Evolutionary conservation across 2,797 vertebrate genomes (phyloP), one percentile per base, ranked within the genome.

Genomic region (Etheostoma perlongum): DNA sequence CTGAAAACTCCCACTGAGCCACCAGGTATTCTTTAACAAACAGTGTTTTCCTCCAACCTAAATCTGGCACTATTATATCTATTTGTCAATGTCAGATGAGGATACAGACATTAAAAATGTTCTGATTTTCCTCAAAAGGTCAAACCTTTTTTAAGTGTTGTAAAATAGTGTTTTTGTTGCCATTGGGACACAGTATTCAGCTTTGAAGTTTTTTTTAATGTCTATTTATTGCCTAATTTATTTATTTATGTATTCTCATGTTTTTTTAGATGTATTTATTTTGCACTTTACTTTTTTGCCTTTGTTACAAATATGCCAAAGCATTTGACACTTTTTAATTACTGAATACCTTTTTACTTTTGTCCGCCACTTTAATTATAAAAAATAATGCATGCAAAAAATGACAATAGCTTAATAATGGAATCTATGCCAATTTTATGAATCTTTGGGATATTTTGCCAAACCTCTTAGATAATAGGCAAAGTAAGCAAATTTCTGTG

Each of bases 281-380:
- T 95, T 94, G 96, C 95, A 96, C 94, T 93, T 95, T 95, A 90
- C 82, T 93, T 94, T 86, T 94, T 94, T 91, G 90, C 91, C 91
- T 95, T 93, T 92, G 88, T 94, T 95, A 91, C 90, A 83, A 94
- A 96, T 96, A 97, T 96, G 96, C 96, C 96, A 97, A 96, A 97
- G 96, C 96, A 96, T 96, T 95, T 95, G 95, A 94, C 96, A 96
- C 95, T 96, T 97, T 96, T 87, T 90, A 85, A 88, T 93, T 88
- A 89, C 68, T 3, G 46, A 86, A 88, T 87, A 90, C 74, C 63
- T 85, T 90, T 93, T 88, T 92, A 89, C 76, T 91, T 94, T 91
- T 78, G 75, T 94, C 91, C 64, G 92, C 89, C 94, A 94, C 92
- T 95, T 95, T 91, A 89, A 89, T 82, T 92, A 89, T 88, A 81